These are phyloP conservation scores for Sebastes aleutianus DNA, from an alignment of 2,797 vertebrate genomes.

Conservation along the genomic window DNA sequence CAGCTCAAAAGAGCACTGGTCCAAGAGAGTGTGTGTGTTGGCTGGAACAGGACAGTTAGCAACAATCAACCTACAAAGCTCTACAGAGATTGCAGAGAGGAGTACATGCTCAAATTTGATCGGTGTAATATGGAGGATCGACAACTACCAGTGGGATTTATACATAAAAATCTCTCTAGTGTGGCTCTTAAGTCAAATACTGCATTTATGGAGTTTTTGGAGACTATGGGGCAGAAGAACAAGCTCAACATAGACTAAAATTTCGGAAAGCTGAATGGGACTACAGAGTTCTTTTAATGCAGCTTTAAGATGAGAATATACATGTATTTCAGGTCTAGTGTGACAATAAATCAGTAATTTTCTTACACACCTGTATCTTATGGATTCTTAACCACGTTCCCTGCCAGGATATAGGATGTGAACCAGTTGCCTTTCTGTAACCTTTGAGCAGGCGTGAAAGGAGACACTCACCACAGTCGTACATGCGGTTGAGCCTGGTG, in stretches of 20 bases:
- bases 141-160: background rate
- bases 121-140: background rate
- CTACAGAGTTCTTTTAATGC: background rate
- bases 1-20: constrained; percentile 91
- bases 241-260: background rate
- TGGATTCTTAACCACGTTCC: background rate
- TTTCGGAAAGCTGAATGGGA: background rate
- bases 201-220: background rate
- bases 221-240: background rate
- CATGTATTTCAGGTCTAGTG: background rate
- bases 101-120: background rate
- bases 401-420: background rate
- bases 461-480: constrained; percentile 89
- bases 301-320: background rate
- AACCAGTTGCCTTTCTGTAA: background rate
- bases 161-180: background rate
- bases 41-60: constrained; percentile 72
- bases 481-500: constrained; percentile 91
- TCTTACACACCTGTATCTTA: background rate
- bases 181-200: background rate
- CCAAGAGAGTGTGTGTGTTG: constrained; percentile 86
- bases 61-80: background rate
- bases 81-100: background rate
- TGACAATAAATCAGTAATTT: background rate
- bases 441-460: background rate